Evolutionary conservation across 2,113 vertebrate species (phyloP).

Genomic region (Cryptoleucopteryx plumbea): DNA sequence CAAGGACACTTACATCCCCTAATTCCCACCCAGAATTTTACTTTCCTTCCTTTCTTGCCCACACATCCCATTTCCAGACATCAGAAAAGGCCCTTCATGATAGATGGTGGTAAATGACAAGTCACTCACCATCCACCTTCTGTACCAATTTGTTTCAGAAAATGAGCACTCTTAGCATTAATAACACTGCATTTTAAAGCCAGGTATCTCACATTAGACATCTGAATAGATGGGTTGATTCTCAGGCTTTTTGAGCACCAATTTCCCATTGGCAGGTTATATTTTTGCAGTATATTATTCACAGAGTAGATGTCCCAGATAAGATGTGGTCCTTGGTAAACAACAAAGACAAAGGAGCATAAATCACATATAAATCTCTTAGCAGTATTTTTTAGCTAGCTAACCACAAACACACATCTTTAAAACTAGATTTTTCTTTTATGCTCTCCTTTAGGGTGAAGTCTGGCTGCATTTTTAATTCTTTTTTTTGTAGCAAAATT

Average conservation of each 20-base stretch:
- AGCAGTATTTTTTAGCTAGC: background rate
- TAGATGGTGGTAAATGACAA: background rate
- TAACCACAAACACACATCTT: background rate
- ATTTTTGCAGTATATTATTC: background rate
- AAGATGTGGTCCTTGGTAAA: background rate
- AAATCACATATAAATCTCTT: background rate
- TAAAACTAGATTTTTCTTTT: background rate
- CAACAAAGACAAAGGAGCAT: background rate
- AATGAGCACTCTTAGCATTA: background rate
- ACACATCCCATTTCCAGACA: background rate
- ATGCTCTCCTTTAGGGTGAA: background rate
- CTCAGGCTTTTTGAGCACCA: background rate
- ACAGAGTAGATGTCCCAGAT: background rate
- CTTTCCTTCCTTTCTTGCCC: background rate
- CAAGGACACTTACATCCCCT: accelerated
- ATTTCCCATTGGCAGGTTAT: background rate
- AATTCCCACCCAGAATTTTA: background rate
- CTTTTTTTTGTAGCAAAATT: background rate
- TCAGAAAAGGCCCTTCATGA: background rate
- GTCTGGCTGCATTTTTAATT: background rate
- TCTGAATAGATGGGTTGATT: background rate
- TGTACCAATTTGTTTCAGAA: background rate
- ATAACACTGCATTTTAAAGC: background rate
- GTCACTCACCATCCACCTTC: background rate
- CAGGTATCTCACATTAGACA: background rate